Base-by-base conservation (phyloP, 2,888 invertebrate species). In the Erannis defoliaria region DNA sequence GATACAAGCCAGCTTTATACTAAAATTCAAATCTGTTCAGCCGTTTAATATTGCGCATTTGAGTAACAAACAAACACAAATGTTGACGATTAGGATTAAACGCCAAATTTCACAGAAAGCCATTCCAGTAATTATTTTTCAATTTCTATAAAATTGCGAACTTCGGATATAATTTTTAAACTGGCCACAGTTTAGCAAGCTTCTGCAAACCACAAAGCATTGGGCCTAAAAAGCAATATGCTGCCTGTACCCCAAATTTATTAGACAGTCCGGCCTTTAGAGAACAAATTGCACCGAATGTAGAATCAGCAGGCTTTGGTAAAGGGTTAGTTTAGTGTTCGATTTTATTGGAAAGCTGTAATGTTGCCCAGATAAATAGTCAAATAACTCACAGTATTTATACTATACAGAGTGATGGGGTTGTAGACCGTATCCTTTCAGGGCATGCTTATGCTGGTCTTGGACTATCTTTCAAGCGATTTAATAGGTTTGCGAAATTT, bases 151-250 rank as follows among this genome's bases (percentile, higher is more conserved):
- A 51, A 37, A 18, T 10, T 18, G 4, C 6, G 19, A 4, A 45
- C 6, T 16, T 23, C 19, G 1, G 8, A 21, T 23, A 50, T 23
- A 12, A 45, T 48, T 16, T 33, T n/a, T 8, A 18, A 29, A 9
- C 40, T 50, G 55, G 43, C 55, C 55, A 55, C 60, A 49, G 43
- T 42, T 16, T 16, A 37, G 10, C 10, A 43, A 42, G 26, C 60
- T 43, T 10, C n/a, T 48, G 43, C 49, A 33, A 43, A 60, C 60
- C 60, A 21, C 50, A 60, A 50, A 50, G 37, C 55, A 43, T 21
- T 42, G 49, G 29, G 49, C 49, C 60, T 55, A 60, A 55, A 60
- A 55, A 50, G 60, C 55, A 61, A 61, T 61, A 61, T 55, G 48
- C 42, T 60, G 40, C 43, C 55, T 45, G 55, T 50, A 29, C 29